Evolutionary conservation across 2,888 invertebrate genomes (phyloP).

Genomic region (Agrilus biguttatus): DNA sequence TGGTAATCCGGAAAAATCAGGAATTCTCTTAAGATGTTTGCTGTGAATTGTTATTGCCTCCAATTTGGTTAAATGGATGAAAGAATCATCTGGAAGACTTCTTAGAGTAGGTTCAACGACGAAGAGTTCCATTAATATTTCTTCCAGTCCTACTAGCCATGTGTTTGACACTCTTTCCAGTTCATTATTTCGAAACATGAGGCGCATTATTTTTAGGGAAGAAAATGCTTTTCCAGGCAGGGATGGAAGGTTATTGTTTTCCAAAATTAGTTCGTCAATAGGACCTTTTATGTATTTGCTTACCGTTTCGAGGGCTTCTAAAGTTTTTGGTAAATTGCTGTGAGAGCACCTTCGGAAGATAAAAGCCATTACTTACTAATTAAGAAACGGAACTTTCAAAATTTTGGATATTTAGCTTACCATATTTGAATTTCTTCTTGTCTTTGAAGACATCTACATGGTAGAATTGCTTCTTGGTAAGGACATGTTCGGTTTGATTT

Average conservation of each 20-base stretch:
- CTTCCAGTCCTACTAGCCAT: conserved; percentile 68
- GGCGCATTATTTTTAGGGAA: conserved; percentile 55
- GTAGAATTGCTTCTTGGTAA: conserved; percentile 59
- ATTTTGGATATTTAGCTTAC: conserved; percentile 31
- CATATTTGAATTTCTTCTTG: conserved; percentile 75
- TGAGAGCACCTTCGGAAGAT: conserved; percentile 67
- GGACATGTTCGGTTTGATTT: conserved; percentile 40
- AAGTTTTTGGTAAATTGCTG: conserved; percentile 65
- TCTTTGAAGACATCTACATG: conserved; percentile 67
- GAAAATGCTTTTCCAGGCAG: conserved; percentile 72
- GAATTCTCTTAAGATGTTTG: conserved; percentile 58
- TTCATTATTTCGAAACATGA: conserved; percentile 74
- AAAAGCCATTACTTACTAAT: background rate
- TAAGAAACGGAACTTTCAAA: background rate
- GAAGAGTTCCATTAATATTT: conserved; percentile 64
- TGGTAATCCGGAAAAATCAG: conserved; percentile 54
- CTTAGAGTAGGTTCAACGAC: conserved; percentile 72
- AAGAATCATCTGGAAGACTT: conserved; percentile 63
- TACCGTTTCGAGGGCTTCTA: conserved; percentile 57
- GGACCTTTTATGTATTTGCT: conserved; percentile 51
- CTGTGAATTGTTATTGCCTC: conserved; percentile 76
- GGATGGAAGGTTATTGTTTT: conserved; percentile 74
- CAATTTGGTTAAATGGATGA: conserved; percentile 56
- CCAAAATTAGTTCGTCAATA: conserved; percentile 74
- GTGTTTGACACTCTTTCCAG: conserved; percentile 67